These are phyloP conservation scores for Ypsolopha scabrella DNA, from an alignment of 2,888 invertebrate genomes.

Conservation along the genomic window DNA sequence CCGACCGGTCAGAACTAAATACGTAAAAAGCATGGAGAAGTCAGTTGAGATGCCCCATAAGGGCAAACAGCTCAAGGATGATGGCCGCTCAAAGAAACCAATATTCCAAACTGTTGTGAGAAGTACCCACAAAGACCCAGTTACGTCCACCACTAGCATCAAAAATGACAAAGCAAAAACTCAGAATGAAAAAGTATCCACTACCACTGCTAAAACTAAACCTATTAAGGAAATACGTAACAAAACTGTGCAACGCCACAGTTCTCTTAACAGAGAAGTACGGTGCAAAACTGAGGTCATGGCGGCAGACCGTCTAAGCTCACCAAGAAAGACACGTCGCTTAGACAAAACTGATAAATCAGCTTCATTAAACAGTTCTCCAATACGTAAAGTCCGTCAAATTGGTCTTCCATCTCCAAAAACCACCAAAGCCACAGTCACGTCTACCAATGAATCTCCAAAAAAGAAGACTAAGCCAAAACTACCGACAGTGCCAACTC, in stretches of 20 bases:
- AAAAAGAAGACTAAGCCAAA: constrained; percentile 49
- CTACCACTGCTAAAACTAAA: constrained; percentile 35
- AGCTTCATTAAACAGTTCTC: constrained; percentile 57
- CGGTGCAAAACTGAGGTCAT: constrained; percentile 40
- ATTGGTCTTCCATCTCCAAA: constrained; percentile 43
- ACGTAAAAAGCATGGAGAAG: constrained; percentile 50
- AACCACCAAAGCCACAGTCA: constrained; percentile 30
- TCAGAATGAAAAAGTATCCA: constrained; percentile 38
- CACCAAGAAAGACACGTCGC: constrained; percentile 56
- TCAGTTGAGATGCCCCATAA: constrained; percentile 31
- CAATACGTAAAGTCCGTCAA: constrained; percentile 59
- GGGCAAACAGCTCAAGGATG: constrained; percentile 36
- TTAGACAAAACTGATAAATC: constrained; percentile 59
- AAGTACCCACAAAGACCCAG: constrained; percentile 38
- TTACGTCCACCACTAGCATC: constrained; percentile 36
- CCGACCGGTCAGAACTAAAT: constrained; percentile 41
- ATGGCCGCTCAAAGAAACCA: constrained; percentile 39
- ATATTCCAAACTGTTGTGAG: constrained; percentile 61
- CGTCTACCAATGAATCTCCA: constrained; percentile 49
- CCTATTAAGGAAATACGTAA: constrained; percentile 44
- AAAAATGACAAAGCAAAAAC: constrained; percentile 24
- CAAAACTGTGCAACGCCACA: constrained; percentile 49
- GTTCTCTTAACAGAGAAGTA: constrained; percentile 49
- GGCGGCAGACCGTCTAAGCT: constrained; percentile 42
- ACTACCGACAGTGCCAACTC: constrained; percentile 30